Base-by-base conservation (phyloP, 2,113 vertebrate species). In the Carassius gibelio region DNA sequence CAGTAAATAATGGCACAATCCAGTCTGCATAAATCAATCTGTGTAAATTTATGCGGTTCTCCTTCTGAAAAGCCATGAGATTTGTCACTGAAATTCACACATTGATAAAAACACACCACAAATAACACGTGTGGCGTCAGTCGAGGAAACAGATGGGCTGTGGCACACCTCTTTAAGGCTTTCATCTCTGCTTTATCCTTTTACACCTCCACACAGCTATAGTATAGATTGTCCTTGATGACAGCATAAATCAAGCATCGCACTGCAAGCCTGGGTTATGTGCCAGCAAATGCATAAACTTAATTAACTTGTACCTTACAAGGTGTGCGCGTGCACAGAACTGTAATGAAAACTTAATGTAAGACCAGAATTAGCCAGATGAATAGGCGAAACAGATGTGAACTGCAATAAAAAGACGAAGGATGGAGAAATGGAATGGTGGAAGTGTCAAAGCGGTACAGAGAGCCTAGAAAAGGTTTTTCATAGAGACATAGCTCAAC, bases 141-240 rank as follows among this genome's bases (percentile, higher is more conserved):
- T 55, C 9, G 21, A 45, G 45, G 26, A 69, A 82, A 71, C 64
- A 57, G 45, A 82, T 82, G 80, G 26, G 26, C 45, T 36, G 26
- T 10, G 9, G 48, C 23, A 38, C 23, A 52, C 42, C 36, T 64
- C 79, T 68, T 81, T 48, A 9, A 52, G 42, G 9, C 80, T 57
- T 82, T 82, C 64, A 82, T 82, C 48, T 71, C 64, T 71, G 23
- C 64, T 21, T 71, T 71, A 69, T 55, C 64, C 42, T 68, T 82
- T 71, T 38, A 71, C 66, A 71, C 64, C 64, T 82, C 30, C 80
- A 66, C 80, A 34, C 80, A 45, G 81, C 84, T 81, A 50, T 85
- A 61, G 84, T 88, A 77, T 82, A 85, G 74, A 71, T 82, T 45
- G 87, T 90, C 89, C 89, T 91, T 88, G 87, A 85, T 55, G 38